Evolutionary conservation across 2,888 invertebrate genomes (phyloP), one percentile per base, ranked within the genome.

Genomic region (Coleophora deauratella): DNA sequence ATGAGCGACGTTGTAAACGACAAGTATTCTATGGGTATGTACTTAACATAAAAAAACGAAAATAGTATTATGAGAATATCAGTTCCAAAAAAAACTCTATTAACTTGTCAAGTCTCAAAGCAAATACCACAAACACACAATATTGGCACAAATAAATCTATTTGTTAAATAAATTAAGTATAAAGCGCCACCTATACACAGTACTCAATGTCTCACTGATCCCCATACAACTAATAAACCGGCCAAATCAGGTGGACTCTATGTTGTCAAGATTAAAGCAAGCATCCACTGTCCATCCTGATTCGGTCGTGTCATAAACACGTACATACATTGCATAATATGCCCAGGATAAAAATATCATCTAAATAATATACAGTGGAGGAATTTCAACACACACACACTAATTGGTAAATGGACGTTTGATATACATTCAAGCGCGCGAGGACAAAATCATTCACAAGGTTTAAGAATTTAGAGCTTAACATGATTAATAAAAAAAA

Each of bases 311-410:
- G 27, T 36, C 34, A 45, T 45, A 31, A 31, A 46, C 38, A 50
- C 55, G 60, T 54, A 64, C 61, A 60, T 54, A 63, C 61, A 67
- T 68, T 68, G 71, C 72, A 64, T 58, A 51, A 65, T 57, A 62
- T 61, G 66, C 66, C 66, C 70, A 63, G 57, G 54, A 56, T 56
- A 60, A 57, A 61, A 65, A 65, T 65, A 71, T 58, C 43, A 60
- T 63, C 66, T 72, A 73, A 67, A 68, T 65, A 67, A 73, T 78
- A 81, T 78, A 82, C 81, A 82, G 81, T 73, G 71, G 80, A 82
- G 84, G 80, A 82, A 84, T 75, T 65, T 50, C 21, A 21, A 53
- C 27, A 35, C 31, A 27, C 35, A 38, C 55, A 62, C 58, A 67
- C 66, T 74, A 68, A 76, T 67, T 63, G 62, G 60, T 75, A 73